Percentiles rank a stretch among this genome's conserved stretches.
phyloP scores from a whole-genome alignment of 2,888 invertebrate species.

The Zygothrica quintamaculata region DNA sequence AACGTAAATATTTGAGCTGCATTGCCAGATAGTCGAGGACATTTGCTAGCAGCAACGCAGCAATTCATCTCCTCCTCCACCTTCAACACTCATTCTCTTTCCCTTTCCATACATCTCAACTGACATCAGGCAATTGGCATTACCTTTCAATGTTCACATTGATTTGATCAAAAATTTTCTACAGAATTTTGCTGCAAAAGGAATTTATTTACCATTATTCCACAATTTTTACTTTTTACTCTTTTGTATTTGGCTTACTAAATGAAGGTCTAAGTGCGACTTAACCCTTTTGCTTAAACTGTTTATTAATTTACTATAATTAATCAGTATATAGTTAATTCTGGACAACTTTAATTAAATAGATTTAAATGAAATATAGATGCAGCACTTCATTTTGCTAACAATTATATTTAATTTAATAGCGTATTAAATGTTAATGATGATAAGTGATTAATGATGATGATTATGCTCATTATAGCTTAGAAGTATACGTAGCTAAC shows the following conservation, averaged over 20 bases:
- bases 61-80: conserved; percentile 9
- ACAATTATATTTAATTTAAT: no score
- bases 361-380: not conserved
- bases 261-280: no score
- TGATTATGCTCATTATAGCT: no score
- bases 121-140: conserved; percentile 40
- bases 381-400: no score
- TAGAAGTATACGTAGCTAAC: no score
- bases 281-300: no score
- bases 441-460: no score
- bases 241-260: conserved; percentile 3
- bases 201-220: conserved; percentile 20
- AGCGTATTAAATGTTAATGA: no score
- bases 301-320: conserved; percentile 8
- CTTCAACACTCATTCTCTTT: no score
- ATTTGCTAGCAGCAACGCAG: no score
- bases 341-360: not conserved
- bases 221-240: conserved; percentile 21
- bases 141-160: conserved; percentile 41
- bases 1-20: conserved; percentile 77
- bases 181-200: conserved; percentile 27
- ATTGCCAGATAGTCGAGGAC: conserved; percentile 43
- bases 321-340: no score
- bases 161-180: conserved; percentile 61
- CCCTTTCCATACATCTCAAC: no score